Conservation (phyloP, 2,888 invertebrate species). For the Lasiommata megera region DNA sequence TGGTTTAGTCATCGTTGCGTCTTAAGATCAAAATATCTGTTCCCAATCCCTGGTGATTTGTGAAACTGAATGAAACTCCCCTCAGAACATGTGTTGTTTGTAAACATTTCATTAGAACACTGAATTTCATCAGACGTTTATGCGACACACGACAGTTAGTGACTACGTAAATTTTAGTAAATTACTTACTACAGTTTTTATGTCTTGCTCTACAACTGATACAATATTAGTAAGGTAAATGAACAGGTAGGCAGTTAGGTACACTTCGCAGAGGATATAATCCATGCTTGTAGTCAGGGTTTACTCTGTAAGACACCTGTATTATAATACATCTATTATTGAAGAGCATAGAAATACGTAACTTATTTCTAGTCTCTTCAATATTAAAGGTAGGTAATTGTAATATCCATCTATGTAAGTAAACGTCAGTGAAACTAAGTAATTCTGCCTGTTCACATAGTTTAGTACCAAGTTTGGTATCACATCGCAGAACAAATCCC, state of each 20-base stretch:
- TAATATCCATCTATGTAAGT: background rate
- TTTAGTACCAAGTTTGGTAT: constrained; percentile 36
- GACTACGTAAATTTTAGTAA: background rate
- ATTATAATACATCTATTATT: too few relatives aligned
- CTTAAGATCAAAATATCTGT: constrained; percentile 4
- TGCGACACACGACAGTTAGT: background rate
- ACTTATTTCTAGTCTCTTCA: background rate
- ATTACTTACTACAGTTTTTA: background rate
- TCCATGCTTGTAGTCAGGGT: background rate
- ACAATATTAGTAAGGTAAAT: too few relatives aligned
- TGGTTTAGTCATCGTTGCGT: constrained; percentile 5
- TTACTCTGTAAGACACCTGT: too few relatives aligned
- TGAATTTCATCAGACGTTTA: constrained; percentile 6
- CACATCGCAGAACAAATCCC: constrained; percentile 47
- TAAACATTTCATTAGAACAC: background rate
- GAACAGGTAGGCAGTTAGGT: too few relatives aligned
- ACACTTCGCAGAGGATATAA: background rate
- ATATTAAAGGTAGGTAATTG: background rate
- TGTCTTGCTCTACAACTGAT: background rate
- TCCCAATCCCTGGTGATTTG: background rate
- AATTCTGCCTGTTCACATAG: constrained; percentile 3
- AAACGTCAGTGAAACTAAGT: background rate
- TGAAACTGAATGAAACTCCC: background rate
- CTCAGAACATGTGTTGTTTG: constrained; percentile 3
- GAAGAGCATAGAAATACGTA: background rate